phyloP scores from a whole-genome alignment of 2,113 vertebrate genomes.

The Nyctereutes procyonoides region DNA sequence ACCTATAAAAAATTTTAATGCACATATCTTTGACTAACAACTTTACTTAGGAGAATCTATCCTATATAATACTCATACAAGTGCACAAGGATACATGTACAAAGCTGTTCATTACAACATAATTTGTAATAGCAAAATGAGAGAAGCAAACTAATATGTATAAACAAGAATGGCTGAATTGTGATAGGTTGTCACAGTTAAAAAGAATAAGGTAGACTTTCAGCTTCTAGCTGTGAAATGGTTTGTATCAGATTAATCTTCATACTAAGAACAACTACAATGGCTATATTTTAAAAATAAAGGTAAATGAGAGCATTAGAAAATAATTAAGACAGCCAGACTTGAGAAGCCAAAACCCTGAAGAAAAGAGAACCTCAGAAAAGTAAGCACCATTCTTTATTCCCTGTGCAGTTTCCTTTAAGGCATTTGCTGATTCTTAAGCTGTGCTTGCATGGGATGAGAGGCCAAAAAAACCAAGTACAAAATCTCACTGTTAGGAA shows the following conservation, averaged over 20 bases:
- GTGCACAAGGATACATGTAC: not conserved
- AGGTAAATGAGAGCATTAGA: not conserved
- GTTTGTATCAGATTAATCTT: not conserved
- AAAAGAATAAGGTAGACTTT: conserved; percentile 38
- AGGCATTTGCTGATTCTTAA: conserved; percentile 22
- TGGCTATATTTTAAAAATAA: not conserved
- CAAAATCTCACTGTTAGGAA: not conserved
- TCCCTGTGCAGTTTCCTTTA: not conserved
- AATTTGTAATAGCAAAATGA: not conserved
- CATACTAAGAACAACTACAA: not conserved
- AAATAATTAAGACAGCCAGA: not conserved
- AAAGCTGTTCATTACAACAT: not conserved
- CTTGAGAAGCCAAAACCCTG: not conserved
- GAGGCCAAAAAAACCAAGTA: not conserved
- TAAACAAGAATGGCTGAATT: not conserved
- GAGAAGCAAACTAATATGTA: not conserved
- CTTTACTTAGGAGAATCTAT: not conserved
- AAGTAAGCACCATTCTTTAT: not conserved
- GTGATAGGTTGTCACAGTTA: not conserved
- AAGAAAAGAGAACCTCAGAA: not conserved
- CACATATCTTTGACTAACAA: not conserved
- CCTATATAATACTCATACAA: not conserved
- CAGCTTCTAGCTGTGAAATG: not conserved
- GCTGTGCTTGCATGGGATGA: not conserved
- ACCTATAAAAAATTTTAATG: not conserved